Base-by-base conservation (phyloP, 2,888 invertebrate species). In the Tetramorium bicarinatum region DNA sequence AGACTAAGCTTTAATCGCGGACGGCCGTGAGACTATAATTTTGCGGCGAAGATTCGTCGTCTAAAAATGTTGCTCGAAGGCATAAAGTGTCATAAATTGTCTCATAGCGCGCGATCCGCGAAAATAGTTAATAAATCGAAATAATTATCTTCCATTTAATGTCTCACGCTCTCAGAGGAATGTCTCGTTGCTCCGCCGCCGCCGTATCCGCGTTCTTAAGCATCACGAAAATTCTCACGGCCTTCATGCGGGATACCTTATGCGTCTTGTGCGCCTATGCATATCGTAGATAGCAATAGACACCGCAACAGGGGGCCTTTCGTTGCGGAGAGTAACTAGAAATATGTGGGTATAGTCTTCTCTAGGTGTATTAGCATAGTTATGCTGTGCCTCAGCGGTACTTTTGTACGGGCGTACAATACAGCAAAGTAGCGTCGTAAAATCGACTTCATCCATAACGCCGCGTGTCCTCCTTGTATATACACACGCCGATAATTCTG, bases 221-320 rank as follows among this genome's bases (percentile, higher is more conserved):
- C 69, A 54, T 75, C 82, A 85, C 71, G 84, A 85, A 85, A 85
- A 82, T 85, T 85, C 84, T 77, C 82, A 85, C 84, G 84, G 76
- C 56, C 82, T 76, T 82, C 82, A 85, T n/a, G 71, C 62, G 29
- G 66, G 52, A 38, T 52, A 56, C 54, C 62, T 69, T 69, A 56
- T 47, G 82, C 59, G 44, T 47, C 81, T 61, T 34, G 18, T 18
- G 56, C 79, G 21, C 71, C 34, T 59, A 21, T 59, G 72, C 74
- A 71, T 74, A 66, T 82, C 47, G 76, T 62, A 47, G 59, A 84
- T 71, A 77, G 82, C 52, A 82, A 82, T 85, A 85, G 82, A 61
- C 76, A 82, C 74, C 84, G 76, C 84, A 76, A 85, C 82, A 54
- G 84, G 69, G 74, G 84, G 71, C 76, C 82, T 85, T 85, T 85